Conservation (phyloP, 2,797 vertebrate species). For the Acanthis flammea region DNA sequence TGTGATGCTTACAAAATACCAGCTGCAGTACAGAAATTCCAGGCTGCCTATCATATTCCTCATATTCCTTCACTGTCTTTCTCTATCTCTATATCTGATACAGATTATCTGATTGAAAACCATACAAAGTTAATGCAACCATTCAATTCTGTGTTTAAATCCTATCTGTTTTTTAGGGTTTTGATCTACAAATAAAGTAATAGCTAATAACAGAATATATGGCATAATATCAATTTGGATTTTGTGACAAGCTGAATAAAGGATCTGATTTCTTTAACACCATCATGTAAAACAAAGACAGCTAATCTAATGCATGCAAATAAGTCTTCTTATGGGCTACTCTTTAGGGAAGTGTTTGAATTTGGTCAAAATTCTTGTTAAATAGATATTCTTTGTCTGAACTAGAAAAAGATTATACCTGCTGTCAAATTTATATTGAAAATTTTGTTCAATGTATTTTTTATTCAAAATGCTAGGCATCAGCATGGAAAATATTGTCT, state of each 20-base stretch:
- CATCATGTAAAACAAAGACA: neutral
- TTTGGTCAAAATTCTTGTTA: neutral
- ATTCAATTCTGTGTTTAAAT: neutral
- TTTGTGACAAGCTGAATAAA: neutral
- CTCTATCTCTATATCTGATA: neutral
- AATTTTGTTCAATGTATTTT: neutral
- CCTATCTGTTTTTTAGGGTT: neutral
- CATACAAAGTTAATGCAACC: neutral
- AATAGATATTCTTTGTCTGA: neutral
- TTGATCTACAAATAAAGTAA: neutral
- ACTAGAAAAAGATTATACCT: neutral
- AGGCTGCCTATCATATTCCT: neutral
- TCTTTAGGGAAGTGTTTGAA: neutral
- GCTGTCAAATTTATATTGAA: neutral
- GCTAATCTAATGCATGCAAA: neutral
- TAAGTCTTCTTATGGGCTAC: neutral
- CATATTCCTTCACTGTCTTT: neutral
- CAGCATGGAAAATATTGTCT: neutral
- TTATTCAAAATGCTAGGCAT: neutral
- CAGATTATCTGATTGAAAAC: neutral
- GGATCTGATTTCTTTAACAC: neutral
- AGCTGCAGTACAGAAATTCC: neutral
- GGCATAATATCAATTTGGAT: neutral
- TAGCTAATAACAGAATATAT: neutral
- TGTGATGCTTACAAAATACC: neutral